Conservation (phyloP, 2,888 invertebrate species). For the Seira ritae region DNA sequence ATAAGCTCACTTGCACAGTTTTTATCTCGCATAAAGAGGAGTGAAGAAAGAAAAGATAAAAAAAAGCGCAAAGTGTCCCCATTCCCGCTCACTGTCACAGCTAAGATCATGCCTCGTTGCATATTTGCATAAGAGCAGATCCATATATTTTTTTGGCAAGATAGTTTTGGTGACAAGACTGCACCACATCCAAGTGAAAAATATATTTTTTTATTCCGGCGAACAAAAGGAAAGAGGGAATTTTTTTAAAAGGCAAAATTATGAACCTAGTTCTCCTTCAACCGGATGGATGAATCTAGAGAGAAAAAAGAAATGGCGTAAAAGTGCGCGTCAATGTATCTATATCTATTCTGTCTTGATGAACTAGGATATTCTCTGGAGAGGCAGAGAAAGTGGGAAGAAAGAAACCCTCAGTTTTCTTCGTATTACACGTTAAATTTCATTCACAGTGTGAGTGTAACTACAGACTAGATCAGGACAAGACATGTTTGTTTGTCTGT, state of each 20-base stretch:
- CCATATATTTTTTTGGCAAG: conserved; percentile 10
- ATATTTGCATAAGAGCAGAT: conserved; percentile 3
- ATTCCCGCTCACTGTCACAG: conserved; percentile 9
- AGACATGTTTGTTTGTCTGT: not conserved
- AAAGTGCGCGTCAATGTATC: not conserved
- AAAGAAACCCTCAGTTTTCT: conserved; percentile 8
- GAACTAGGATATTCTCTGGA: not conserved
- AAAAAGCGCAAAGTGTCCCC: conserved; percentile 1
- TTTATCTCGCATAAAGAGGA: not conserved
- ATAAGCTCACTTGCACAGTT: not conserved
- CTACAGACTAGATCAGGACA: not conserved
- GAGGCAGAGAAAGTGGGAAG: not conserved
- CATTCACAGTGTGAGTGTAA: conserved; percentile 13
- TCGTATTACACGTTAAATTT: conserved; percentile 17
- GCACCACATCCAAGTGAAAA: not conserved
- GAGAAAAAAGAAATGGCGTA: not conserved
- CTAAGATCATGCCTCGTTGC: conserved; percentile 23
- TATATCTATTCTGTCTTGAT: not conserved
- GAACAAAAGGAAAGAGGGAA: conserved; percentile 4
- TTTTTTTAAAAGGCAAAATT: not conserved
- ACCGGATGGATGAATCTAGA: not conserved
- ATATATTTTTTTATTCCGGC: not conserved
- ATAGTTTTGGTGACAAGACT: conserved; percentile 6
- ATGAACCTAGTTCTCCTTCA: too few species aligned
- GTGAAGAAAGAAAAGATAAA: not conserved